Percentiles rank a stretch among this genome's conserved stretches.
phyloP scores from a whole-genome alignment of 2,888 invertebrate species.

The Geophilus truncorum region DNA sequence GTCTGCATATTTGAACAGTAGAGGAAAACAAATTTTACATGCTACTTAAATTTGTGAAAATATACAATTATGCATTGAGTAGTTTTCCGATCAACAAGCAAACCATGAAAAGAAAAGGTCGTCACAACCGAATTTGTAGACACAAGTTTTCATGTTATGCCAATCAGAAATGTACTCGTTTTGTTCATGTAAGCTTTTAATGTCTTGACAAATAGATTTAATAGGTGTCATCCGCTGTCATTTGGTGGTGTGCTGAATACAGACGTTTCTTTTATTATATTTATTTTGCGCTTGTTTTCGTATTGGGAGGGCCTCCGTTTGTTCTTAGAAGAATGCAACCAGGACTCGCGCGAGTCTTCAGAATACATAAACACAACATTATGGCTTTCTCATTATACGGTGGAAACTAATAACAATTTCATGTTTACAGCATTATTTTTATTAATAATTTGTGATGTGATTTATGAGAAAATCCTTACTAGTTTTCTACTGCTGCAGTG shows the following conservation, averaged over 20 bases:
- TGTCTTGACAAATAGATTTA: background rate
- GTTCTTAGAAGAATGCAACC: background rate
- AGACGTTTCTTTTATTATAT: background rate
- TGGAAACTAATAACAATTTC: background rate
- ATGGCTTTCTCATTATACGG: background rate
- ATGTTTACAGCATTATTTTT: background rate
- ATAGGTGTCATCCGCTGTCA: background rate
- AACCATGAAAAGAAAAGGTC: background rate
- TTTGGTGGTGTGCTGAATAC: background rate
- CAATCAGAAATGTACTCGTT: background rate
- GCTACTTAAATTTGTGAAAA: background rate
- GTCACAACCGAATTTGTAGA: background rate
- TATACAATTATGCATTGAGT: background rate
- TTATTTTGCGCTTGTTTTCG: background rate
- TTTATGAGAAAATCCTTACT: too few species aligned
- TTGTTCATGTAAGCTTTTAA: background rate
- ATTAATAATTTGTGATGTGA: background rate
- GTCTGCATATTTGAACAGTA: background rate
- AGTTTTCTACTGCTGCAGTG: background rate
- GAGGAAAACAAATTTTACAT: background rate
- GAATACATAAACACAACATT: background rate
- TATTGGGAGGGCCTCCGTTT: background rate
- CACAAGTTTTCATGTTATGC: background rate
- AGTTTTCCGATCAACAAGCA: background rate
- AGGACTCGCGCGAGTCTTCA: background rate